phyloP scores from a whole-genome alignment of 1,140 invertebrate genomes.

The Chlorops oryzae region DNA sequence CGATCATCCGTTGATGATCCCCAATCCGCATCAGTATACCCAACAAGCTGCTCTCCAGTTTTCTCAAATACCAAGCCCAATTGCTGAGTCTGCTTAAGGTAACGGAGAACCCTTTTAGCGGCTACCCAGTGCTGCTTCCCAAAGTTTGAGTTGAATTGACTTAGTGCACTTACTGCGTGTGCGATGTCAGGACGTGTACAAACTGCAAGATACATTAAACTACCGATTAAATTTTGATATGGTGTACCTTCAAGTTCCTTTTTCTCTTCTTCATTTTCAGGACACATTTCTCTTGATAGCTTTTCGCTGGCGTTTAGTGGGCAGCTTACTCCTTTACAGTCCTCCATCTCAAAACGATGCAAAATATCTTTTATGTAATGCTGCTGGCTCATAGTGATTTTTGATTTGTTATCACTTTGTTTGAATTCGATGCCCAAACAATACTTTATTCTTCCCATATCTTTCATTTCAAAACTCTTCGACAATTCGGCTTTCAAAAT shows the following conservation, averaged over 20 bases:
- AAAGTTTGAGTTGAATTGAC: no score
- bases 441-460: no score
- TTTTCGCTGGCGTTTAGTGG: background rate
- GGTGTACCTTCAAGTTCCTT: background rate
- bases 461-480: no score
- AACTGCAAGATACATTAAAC: slow-evolving; percentile 10
- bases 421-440: no score
- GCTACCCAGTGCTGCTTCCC: background rate
- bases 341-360: background rate
- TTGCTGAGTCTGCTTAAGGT: slow-evolving; percentile 23
- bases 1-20: background rate
- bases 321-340: background rate
- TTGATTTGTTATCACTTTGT: no score
- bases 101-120: slow-evolving; percentile 27
- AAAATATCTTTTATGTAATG: no score
- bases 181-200: slow-evolving; percentile 8
- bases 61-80: background rate
- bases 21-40: background rate
- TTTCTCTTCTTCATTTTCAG: background rate
- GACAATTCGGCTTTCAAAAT: no score
- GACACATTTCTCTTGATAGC: background rate
- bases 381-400: no score
- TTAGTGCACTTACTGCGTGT: slow-evolving; percentile 2
- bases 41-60: no score
- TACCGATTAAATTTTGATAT: slow-evolving; percentile 2